Percentiles rank a stretch among this genome's conserved stretches.
Conservation (phyloP, 1,140 invertebrate species). For the Drosophila pruinosa region DNA sequence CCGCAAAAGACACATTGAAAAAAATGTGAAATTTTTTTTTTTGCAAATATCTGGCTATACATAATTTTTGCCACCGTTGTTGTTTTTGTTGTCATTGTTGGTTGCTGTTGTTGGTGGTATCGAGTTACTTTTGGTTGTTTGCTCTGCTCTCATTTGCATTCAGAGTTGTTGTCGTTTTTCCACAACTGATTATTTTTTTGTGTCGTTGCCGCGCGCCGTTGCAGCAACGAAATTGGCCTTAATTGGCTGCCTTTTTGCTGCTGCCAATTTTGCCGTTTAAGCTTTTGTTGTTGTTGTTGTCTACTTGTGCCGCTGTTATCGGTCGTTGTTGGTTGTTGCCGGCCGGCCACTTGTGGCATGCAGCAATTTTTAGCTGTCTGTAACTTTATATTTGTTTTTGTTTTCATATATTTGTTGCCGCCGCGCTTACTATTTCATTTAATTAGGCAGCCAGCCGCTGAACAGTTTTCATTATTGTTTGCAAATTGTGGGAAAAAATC, state of each 20-base stretch:
- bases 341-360: slow-evolving; percentile 77
- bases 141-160: slow-evolving; percentile 71
- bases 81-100: slow-evolving; percentile 15
- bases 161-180: slow-evolving; percentile 47
- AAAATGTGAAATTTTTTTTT: slow-evolving; percentile 38
- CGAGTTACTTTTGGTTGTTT: slow-evolving; percentile 68
- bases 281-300: slow-evolving; percentile 56
- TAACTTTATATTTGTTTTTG: slow-evolving; percentile 28
- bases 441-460: slow-evolving; percentile 52
- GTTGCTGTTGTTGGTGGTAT: slow-evolving; percentile 54
- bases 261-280: slow-evolving; percentile 56
- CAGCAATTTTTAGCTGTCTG: slow-evolving; percentile 40
- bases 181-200: slow-evolving; percentile 12
- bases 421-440: slow-evolving; percentile 62
- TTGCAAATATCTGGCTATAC: slow-evolving; percentile 46
- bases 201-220: slow-evolving; percentile 28
- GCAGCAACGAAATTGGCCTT: slow-evolving; percentile 78
- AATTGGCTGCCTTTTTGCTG: slow-evolving; percentile 67
- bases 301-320: slow-evolving; percentile 70
- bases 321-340: slow-evolving; percentile 57
- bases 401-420: slow-evolving; percentile 54
- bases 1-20: slow-evolving; percentile 23
- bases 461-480: slow-evolving; percentile 73
- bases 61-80: slow-evolving; percentile 41
- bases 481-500: slow-evolving; percentile 79